These are phyloP conservation scores for Eumacrocentrus americanus DNA, from an alignment of 2,888 invertebrate species.

Conservation along the genomic window DNA sequence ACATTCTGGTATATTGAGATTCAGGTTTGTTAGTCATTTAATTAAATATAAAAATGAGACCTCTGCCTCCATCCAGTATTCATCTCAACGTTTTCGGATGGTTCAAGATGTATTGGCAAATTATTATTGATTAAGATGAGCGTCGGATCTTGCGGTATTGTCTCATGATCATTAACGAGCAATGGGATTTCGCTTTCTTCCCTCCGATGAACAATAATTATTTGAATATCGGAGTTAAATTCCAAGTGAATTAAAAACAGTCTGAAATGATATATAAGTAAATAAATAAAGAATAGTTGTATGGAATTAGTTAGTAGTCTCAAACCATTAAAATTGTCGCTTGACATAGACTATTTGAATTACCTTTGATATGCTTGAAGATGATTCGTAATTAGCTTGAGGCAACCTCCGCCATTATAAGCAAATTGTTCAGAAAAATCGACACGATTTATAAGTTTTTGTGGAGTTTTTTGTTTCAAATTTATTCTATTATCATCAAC, in stretches of 20 bases:
- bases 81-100: constrained; percentile 41
- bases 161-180: constrained; percentile 9
- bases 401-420: constrained; percentile 55
- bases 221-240: constrained; percentile 48
- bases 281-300: too few relatives aligned
- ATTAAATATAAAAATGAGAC: constrained; percentile 33
- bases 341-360: constrained; percentile 2
- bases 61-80: constrained; percentile 50
- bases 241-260: constrained; percentile 51
- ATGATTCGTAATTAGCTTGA: constrained; percentile 49
- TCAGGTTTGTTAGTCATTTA: neutral
- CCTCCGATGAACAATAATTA: constrained; percentile 43
- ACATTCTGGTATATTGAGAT: neutral
- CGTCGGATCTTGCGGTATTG: constrained; percentile 29
- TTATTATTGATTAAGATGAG: constrained; percentile 45
- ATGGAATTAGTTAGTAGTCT: too few relatives aligned
- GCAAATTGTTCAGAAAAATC: constrained; percentile 48
- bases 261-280: constrained; percentile 45
- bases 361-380: constrained; percentile 50
- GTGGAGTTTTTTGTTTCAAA: constrained; percentile 39
- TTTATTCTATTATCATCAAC: constrained; percentile 40
- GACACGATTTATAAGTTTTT: constrained; percentile 40
- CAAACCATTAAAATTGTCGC: too few relatives aligned
- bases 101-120: constrained; percentile 42
- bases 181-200: constrained; percentile 9